Base-by-base conservation (phyloP, 2,888 invertebrate species). In the Caenorhabditis plicata region DNA sequence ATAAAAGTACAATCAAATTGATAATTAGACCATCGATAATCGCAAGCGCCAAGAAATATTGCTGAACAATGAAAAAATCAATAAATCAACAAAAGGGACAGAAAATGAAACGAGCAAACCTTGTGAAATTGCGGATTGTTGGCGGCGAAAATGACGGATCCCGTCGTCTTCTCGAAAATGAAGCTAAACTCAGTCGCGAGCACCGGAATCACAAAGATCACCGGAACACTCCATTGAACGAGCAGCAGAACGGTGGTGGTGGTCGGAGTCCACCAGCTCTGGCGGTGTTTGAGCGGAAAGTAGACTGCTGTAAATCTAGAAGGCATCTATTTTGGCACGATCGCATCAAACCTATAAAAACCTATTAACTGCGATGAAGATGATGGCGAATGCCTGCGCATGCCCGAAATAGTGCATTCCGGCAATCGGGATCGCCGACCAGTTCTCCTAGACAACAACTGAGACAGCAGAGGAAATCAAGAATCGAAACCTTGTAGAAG, bases 241-340 rank as follows among this genome's bases (percentile, higher is more conserved):
- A 64, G 32, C 9, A 68, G 52, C 3, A 68, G 51, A 5, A 57
- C 44, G 23, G 46, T 54, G 9, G 68, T 65, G 0, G 53, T 52
- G 55, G 46, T 60, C 1, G 61, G 45, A 9, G 56, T 66, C 72
- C 72, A 73, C 70, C 72, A 73, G 23, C 54, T 53, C 29, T 70
- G 62, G 23, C 66, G 64, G 45, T 72, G 72, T 41, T 58, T 53
- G n/a, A 68, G 64, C 5, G 72, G 72, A 35, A 53, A 68, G 43
- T 64, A 62, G n/a, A 70, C 70, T 7, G 72, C 72, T 0, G 72
- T 72, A 42, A 72, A 72, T n/a, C n/a, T n/a, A n/a, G n/a, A n/a
- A n/a, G n/a, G n/a, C n/a, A n/a, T n/a, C n/a, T n/a, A n/a, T n/a
- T n/a, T n/a, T n/a, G n/a, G n/a, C n/a, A n/a, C n/a, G n/a, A n/a